Evolutionary conservation across 2,113 vertebrate species (phyloP).

Genomic region (Coreoperca whiteheadi): DNA sequence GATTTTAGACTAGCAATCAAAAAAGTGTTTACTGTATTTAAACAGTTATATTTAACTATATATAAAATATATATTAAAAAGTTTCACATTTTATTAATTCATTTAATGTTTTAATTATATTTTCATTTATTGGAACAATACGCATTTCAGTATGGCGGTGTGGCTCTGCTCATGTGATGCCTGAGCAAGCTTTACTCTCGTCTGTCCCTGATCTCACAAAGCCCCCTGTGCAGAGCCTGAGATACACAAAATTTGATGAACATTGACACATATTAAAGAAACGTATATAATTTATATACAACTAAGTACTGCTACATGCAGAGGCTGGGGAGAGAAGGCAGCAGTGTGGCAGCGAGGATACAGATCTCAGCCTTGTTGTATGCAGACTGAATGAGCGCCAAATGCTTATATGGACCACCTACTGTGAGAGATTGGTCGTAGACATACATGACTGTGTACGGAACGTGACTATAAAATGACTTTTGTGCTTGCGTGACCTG

Average conservation of each 20-base stretch:
- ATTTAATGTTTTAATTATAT: neutral
- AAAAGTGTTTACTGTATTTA: neutral
- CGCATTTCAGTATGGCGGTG: neutral
- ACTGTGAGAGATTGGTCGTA: neutral
- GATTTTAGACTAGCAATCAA: neutral
- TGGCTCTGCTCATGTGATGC: neutral
- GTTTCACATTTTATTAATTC: neutral
- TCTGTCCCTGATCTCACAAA: neutral
- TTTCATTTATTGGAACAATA: neutral
- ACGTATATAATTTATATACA: neutral
- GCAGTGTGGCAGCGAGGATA: neutral
- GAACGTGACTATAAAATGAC: neutral
- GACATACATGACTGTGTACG: neutral
- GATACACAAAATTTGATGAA: neutral
- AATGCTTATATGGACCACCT: slow-evolving; percentile 14
- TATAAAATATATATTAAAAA: neutral
- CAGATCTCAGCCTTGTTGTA: slow-evolving; percentile 1
- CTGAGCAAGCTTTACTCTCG: neutral
- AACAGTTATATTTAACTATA: too few species aligned
- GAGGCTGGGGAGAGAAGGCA: neutral
- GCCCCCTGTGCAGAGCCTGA: neutral
- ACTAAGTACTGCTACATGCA: neutral
- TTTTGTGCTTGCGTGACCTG: neutral
- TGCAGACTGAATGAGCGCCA: slow-evolving; percentile 9
- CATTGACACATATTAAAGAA: neutral